Percentiles rank a stretch among this genome's conserved stretches.
Evolutionary conservation across 2,888 invertebrate species (phyloP).

Genomic region (Leucania comma): DNA sequence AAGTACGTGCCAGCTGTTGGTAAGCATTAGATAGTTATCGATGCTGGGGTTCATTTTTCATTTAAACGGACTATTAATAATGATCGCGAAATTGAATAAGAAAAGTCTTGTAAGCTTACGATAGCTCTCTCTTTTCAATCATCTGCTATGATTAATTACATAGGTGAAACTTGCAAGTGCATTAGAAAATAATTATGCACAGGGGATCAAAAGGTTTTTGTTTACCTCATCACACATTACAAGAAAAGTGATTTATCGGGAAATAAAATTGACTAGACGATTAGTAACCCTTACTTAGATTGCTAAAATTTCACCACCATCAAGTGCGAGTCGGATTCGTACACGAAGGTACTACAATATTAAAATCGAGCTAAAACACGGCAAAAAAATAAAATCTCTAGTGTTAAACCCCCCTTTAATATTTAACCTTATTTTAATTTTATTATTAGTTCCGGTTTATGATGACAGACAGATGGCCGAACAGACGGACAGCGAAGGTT

Average conservation of each 20-base stretch:
- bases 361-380: no score
- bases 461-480: no score
- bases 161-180: conserved; percentile 13
- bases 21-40: conserved; percentile 16
- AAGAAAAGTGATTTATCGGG: neutral
- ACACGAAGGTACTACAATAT: no score
- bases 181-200: conserved; percentile 32
- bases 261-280: neutral
- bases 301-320: neutral
- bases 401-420: no score
- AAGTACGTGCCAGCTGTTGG: neutral
- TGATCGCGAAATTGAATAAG: conserved; percentile 43
- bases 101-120: conserved; percentile 33
- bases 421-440: no score
- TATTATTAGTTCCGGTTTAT: no score
- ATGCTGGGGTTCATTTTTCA: conserved; percentile 13
- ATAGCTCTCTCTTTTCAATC: conserved; percentile 48
- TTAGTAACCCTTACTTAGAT: neutral
- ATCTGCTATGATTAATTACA: conserved; percentile 42
- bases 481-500: no score
- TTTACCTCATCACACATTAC: conserved; percentile 1
- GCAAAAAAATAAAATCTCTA: no score
- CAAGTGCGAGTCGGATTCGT: no score
- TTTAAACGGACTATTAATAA: conserved; percentile 24
- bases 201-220: conserved; percentile 12